Conservation (phyloP, 2,888 invertebrate species). For the Leucoma salicis region DNA sequence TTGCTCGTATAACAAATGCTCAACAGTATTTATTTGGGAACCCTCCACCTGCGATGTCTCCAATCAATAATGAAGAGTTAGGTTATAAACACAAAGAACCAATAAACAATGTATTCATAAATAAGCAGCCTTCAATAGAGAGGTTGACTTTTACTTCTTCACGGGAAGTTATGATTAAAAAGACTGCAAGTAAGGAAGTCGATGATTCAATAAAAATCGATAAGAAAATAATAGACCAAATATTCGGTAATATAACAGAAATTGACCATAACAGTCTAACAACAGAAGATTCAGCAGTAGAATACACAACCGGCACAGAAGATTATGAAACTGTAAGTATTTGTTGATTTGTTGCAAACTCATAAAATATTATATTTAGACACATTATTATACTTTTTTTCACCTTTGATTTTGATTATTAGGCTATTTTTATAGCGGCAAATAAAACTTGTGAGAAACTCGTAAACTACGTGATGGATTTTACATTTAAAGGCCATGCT, state of each 20-base stretch:
- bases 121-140: background rate
- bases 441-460: no score
- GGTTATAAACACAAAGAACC: background rate
- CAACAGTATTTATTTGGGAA: slow-evolving; percentile 9
- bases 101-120: background rate
- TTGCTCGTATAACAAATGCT: background rate
- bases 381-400: no score
- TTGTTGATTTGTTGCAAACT: no score
- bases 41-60: background rate
- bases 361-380: no score
- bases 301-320: slow-evolving; percentile 23
- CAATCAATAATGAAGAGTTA: background rate
- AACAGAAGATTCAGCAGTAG: slow-evolving; percentile 12
- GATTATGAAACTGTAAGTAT: slow-evolving; percentile 29
- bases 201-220: slow-evolving; percentile 6
- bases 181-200: background rate
- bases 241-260: slow-evolving; percentile 15
- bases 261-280: slow-evolving; percentile 6
- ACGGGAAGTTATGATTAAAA: background rate
- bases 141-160: background rate
- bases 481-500: no score
- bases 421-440: no score
- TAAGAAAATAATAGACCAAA: slow-evolving; percentile 13
- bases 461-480: no score
- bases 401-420: no score